phyloP scores from a whole-genome alignment of 2,797 vertebrate species.

The Diceros bicornis region DNA sequence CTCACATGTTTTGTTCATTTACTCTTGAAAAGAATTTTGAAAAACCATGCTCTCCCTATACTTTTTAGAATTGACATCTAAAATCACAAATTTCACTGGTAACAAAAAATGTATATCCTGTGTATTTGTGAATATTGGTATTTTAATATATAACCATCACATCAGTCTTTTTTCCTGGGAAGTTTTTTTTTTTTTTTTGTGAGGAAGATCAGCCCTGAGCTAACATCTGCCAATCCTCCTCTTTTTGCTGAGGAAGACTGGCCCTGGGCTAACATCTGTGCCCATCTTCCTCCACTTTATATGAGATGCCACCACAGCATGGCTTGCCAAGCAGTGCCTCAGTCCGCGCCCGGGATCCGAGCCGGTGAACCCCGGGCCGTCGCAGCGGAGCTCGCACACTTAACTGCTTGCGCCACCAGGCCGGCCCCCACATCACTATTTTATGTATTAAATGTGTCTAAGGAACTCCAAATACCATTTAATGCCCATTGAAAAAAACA shows the following conservation, averaged over 20 bases:
- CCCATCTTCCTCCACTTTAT: too few relatives aligned
- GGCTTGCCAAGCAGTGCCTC: too few relatives aligned
- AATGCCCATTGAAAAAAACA: background rate
- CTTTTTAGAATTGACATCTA: slow-evolving; percentile 16
- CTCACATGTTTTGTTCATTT: background rate
- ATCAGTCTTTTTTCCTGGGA: background rate
- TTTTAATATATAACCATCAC: slow-evolving; percentile 7
- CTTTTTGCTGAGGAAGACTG: too few relatives aligned
- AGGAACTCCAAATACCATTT: slow-evolving; percentile 24
- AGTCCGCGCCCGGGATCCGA: too few relatives aligned
- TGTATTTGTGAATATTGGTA: background rate
- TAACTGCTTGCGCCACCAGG: too few relatives aligned
- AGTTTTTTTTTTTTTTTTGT: too few relatives aligned
- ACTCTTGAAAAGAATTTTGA: background rate
- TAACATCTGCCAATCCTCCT: too few relatives aligned
- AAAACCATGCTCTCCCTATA: background rate
- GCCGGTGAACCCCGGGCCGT: too few relatives aligned
- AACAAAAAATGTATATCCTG: background rate
- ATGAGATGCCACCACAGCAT: too few relatives aligned
- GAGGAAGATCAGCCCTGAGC: too few relatives aligned
- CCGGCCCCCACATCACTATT: background rate
- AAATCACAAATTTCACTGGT: slow-evolving; percentile 1
- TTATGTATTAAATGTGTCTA: slow-evolving; percentile 26
- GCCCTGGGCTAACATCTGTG: too few relatives aligned
- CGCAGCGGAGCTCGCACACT: too few relatives aligned